Base-by-base conservation (phyloP, 1,140 invertebrate species). In the Euura saliciscinereae region DNA sequence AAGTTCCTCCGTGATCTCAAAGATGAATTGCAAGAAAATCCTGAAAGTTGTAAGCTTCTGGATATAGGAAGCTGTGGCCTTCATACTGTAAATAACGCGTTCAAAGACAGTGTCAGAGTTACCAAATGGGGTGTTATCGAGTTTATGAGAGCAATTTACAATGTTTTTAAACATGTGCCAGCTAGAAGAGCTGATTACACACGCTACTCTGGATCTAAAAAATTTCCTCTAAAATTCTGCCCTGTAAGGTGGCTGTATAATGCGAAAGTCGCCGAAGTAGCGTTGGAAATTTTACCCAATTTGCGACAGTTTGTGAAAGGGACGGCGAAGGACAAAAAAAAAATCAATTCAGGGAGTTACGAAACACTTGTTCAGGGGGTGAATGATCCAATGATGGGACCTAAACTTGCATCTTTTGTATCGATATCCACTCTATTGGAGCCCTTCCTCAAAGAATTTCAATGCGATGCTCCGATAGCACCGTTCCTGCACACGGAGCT, bases 381-480 rank as follows among this genome's bases (percentile, higher is more conserved):
- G n/a, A n/a, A n/a, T n/a, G n/a, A 80, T 51, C 70, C 73, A 64
- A 72, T 81, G 4, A 66, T 81, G 5, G 68, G 64, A 44, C 70
- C 78, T 43, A 80, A 82, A 76, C 43, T 80, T 7, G 71, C 72
- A 44, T 82, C 80, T 73, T 78, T 79, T 73, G 59, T 59, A 46
- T 66, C 76, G 2, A 64, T 73, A 43, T 72, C 76, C 42, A 45
- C 64, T 68, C 70, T 73, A 6, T 11, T 80, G 44, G 72, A 78
- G 73, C 74, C 71, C 10, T n/a, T n/a, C n/a, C n/a, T n/a, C n/a
- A n/a, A n/a, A n/a, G n/a, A n/a, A n/a, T n/a, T n/a, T n/a, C n/a
- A n/a, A n/a, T n/a, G n/a, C n/a, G n/a, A n/a, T n/a, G n/a, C n/a
- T n/a, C n/a, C n/a, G n/a, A n/a, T n/a, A n/a, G n/a, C n/a, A n/a